Conservation (phyloP, 2,113 vertebrate species). For the Stercorarius parasiticus region DNA sequence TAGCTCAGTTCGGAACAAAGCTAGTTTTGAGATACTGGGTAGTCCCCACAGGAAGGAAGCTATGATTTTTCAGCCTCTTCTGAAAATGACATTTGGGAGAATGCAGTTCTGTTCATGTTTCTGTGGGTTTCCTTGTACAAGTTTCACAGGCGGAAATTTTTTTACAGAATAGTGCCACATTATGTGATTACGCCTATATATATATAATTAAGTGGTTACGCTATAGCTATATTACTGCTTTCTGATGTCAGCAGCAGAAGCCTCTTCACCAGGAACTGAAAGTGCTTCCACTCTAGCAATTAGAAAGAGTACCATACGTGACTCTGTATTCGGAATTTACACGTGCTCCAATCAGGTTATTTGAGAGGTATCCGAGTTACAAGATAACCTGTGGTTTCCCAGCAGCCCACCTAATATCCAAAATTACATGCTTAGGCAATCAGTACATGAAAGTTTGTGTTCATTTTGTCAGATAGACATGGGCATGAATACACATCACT, state of each 20-base stretch:
- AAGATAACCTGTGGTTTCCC: conserved; percentile 20
- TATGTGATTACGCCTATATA: neutral
- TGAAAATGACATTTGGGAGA: conserved; percentile 6
- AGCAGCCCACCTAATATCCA: conserved; percentile 37
- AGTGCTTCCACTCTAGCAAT: conserved; percentile 63
- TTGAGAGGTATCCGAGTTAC: neutral
- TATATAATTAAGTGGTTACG: conserved; percentile 70
- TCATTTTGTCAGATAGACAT: neutral
- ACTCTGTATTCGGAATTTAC: conserved; percentile 32
- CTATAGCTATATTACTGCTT: conserved; percentile 58
- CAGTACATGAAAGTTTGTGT: neutral
- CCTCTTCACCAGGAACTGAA: conserved; percentile 59
- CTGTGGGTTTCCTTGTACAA: conserved; percentile 39
- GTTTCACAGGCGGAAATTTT: conserved; percentile 40
- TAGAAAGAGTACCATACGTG: conserved; percentile 34
- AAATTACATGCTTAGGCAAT: conserved; percentile 24
- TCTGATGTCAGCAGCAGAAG: conserved; percentile 66
- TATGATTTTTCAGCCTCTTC: neutral
- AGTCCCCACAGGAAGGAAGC: neutral
- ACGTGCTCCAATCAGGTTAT: neutral
- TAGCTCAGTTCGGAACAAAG: neutral
- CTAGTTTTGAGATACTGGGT: neutral
- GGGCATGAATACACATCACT: neutral
- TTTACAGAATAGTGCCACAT: conserved; percentile 45
- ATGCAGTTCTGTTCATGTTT: conserved; percentile 45